A percentile compares a stretch with the other conserved stretches of the same genome.
phyloP scores from a whole-genome alignment of 2,888 invertebrate genomes.

The Pimpla rufipes region DNA sequence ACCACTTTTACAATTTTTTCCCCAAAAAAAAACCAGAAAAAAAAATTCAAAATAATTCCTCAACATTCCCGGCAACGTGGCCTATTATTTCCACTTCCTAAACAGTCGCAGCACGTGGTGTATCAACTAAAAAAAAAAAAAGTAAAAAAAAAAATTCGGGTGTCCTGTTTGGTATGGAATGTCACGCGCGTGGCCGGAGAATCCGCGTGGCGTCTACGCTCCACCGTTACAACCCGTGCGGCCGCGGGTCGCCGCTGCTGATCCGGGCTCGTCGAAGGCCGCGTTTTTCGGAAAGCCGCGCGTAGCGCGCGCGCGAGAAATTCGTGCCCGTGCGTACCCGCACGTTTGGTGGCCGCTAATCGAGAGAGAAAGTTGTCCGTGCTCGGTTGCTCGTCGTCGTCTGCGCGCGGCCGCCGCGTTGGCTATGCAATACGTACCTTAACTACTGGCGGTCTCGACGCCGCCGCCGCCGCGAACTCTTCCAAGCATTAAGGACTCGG shows the following conservation, averaged over 20 bases:
- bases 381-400: conserved; percentile 11
- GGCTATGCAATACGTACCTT: conserved; percentile 45
- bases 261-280: conserved; percentile 51
- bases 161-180: neutral
- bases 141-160: neutral
- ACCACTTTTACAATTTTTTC: no score
- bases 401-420: conserved; percentile 1
- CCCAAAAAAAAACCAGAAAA: neutral
- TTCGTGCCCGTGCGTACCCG: conserved; percentile 67
- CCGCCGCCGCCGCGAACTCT: conserved; percentile 44
- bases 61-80: neutral
- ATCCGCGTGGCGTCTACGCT: neutral
- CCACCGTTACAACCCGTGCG: no score
- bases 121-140: no score
- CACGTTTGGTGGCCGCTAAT: conserved; percentile 68
- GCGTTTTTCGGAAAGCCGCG: conserved; percentile 66
- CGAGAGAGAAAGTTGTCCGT: conserved; percentile 72
- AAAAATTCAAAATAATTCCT: neutral
- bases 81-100: conserved; percentile 1
- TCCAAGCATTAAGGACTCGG: conserved; percentile 64
- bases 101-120: neutral
- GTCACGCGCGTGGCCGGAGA: neutral
- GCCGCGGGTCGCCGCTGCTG: neutral
- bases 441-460: conserved; percentile 41
- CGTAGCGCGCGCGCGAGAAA: conserved; percentile 60